These are phyloP conservation scores for Strix uralensis DNA, from an alignment of 2,113 vertebrate genomes.

Conservation along the genomic window DNA sequence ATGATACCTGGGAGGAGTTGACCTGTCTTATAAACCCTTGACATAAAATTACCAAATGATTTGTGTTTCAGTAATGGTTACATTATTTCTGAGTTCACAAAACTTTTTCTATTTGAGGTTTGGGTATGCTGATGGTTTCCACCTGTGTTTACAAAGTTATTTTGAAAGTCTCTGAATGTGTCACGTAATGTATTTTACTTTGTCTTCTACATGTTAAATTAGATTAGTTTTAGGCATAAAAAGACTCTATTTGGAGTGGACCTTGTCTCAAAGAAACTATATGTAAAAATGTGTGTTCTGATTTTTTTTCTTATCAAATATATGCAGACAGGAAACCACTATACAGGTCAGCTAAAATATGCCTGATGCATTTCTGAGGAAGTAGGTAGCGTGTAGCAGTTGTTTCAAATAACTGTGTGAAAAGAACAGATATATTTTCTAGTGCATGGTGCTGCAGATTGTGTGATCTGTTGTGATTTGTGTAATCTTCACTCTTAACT, in stretches of 20 bases:
- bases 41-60: not conserved
- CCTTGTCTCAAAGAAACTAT: not conserved
- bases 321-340: not conserved
- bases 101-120: not conserved
- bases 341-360: not conserved
- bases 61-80: not conserved
- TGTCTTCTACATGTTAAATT: not conserved
- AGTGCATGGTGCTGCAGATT: not conserved
- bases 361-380: not conserved
- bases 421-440: not conserved
- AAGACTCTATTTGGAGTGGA: not conserved
- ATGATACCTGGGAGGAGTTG: not conserved
- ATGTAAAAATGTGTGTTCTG: not conserved
- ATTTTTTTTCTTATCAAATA: not conserved
- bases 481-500: not conserved
- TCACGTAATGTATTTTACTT: not conserved
- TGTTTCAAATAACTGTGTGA: not conserved
- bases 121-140: not conserved
- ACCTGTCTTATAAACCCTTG: not conserved
- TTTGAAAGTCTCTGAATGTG: not conserved
- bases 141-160: not conserved
- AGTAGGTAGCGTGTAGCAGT: not conserved
- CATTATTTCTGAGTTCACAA: not conserved
- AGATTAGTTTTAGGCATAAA: not conserved
- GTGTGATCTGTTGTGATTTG: not conserved